A percentile compares a stretch with the other conserved stretches of the same genome.
Evolutionary conservation across 1,140 invertebrate genomes (phyloP).

Genomic region (Hycleus cichorii): DNA sequence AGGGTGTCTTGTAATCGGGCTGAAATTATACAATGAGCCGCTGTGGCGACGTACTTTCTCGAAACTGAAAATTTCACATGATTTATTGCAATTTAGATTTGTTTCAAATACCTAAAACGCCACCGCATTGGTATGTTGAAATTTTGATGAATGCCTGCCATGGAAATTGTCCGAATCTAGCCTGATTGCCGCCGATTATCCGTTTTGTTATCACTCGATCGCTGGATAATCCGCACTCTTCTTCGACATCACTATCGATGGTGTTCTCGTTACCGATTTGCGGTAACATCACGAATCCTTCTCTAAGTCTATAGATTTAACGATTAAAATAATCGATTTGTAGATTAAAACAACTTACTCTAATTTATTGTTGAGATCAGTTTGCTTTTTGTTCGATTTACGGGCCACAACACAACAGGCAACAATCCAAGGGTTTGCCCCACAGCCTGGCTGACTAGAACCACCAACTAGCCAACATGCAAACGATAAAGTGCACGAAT

Average conservation of each 20-base stretch:
- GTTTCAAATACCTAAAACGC: constrained; percentile 50
- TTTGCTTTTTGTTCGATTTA: constrained; percentile 1
- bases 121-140: constrained; percentile 71
- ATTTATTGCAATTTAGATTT: neutral
- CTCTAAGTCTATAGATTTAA: constrained; percentile 5
- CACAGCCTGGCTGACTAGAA: constrained; percentile 52
- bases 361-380: neutral
- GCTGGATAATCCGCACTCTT: constrained; percentile 36
- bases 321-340: neutral
- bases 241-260: constrained; percentile 2
- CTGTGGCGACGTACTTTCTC: constrained; percentile 59
- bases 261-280: constrained; percentile 20
- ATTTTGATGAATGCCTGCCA: constrained; percentile 83
- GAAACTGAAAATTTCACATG: constrained; percentile 44
- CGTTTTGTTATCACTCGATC: constrained; percentile 56
- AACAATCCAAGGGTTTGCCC: constrained; percentile 56
- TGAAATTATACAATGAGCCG: constrained; percentile 69
- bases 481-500: constrained; percentile 58
- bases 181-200: constrained; percentile 68
- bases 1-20: constrained; percentile 66
- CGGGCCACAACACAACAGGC: constrained; percentile 53
- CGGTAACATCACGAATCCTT: neutral
- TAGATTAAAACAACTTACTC: neutral
- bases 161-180: constrained; percentile 69
- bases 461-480: constrained; percentile 66